Conservation (phyloP, 2,888 invertebrate genomes). For the Cordilura impudica region DNA sequence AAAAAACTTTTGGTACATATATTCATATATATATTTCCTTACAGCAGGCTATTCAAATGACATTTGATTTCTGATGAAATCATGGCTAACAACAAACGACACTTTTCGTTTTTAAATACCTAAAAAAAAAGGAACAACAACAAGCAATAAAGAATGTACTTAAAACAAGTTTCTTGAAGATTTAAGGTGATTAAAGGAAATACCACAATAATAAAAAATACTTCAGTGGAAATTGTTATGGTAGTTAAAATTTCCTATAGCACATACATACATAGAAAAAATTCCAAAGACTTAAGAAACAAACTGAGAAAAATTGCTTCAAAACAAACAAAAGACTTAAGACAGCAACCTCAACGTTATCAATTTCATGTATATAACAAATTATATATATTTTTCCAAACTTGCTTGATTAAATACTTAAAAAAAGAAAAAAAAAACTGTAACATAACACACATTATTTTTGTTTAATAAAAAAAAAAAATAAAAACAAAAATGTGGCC, state of each 20-base stretch:
- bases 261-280: too few relatives aligned
- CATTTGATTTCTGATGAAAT: constrained; percentile 11
- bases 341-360: constrained; percentile 21
- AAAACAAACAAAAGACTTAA: constrained; percentile 41
- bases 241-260: background rate
- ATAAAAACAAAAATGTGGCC: background rate
- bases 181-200: constrained; percentile 22
- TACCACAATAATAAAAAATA: constrained; percentile 6
- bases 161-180: constrained; percentile 12
- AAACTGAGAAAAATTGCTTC: background rate
- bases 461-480: background rate
- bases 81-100: background rate
- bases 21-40: background rate
- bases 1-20: too few relatives aligned
- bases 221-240: background rate
- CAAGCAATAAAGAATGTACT: constrained; percentile 19
- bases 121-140: background rate
- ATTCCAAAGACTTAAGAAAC: background rate
- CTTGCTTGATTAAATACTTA: constrained; percentile 11
- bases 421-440: background rate
- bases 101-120: background rate
- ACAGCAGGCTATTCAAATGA: background rate
- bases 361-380: constrained; percentile 12
- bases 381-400: constrained; percentile 20
- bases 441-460: background rate